Evolutionary conservation across 2,113 vertebrate species (phyloP), one percentile per base, ranked within the genome.

Genomic region (Cricetomys ansorgei): DNA sequence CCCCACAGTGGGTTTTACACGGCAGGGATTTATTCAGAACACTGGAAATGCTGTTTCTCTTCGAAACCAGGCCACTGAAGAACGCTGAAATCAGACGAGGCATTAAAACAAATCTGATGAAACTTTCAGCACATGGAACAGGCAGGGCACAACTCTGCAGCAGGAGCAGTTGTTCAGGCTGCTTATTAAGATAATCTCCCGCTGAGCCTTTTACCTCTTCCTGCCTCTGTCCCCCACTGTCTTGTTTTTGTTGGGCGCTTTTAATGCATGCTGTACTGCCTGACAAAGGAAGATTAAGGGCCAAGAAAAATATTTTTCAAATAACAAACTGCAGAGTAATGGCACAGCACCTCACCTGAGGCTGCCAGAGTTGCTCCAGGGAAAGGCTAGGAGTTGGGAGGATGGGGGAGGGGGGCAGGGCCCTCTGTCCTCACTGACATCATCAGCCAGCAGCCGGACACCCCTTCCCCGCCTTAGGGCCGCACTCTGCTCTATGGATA

Each of bases 21-120:
- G 96, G 57, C 76, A 96, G 96, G 95, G 86, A 97, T 97, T 98
- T 97, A 97, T 97, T 98, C 95, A 88, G 97, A 92, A 69, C 75
- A 97, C 93, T 89, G 96, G 96, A 98, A 98, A 98, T 97, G 89
- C 89, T 86, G 45, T 97, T 98, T 97, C 94, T 98, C 97, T 97
- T 97, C 85, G 97, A 98, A 98, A 98, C 88, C 90, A 97, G 97
- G 97, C 98, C 98, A 97, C 76, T 34, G 69, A 97, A 98, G 97
- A 98, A 97, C 84, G 95, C 65, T 34, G 50, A 96, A 98, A 95
- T 92, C 86, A 97, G 96, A 91, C 45, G 96, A 98, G 29, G 76
- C 97, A 97, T 97, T 98, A 98, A 98, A 98, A 97, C 95, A 95
- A 88, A 93, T 97, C 96, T 97, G 98, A 98, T 97, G 97, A 98